Conservation (phyloP, 2,113 vertebrate species). For the Panthera tigris region DNA sequence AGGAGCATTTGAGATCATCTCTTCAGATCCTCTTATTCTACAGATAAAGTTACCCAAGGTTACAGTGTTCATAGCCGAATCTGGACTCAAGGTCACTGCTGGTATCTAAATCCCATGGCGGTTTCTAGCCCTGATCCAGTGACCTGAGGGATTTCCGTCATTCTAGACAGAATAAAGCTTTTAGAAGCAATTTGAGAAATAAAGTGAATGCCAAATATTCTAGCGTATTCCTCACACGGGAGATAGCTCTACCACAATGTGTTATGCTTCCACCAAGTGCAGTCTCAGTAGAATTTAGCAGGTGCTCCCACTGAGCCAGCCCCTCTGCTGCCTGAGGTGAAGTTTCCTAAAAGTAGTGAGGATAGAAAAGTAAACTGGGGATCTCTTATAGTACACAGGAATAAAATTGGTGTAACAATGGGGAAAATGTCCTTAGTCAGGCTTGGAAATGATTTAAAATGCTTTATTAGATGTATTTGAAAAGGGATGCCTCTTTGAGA, state of each 20-base stretch:
- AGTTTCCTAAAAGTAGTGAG: constrained; percentile 38
- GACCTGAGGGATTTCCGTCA: constrained; percentile 55
- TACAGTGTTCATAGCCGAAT: not conserved
- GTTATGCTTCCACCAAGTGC: constrained; percentile 27
- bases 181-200: constrained; percentile 73
- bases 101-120: constrained; percentile 48
- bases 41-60: constrained; percentile 61
- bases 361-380: not conserved
- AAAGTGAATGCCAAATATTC: constrained; percentile 53
- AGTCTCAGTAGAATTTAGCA: constrained; percentile 35
- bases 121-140: constrained; percentile 57
- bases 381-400: not conserved
- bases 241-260: constrained; percentile 16
- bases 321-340: not conserved
- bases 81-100: constrained; percentile 57
- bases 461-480: not conserved
- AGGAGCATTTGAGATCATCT: constrained; percentile 45
- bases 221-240: not conserved
- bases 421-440: not conserved
- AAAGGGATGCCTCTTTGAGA: not conserved
- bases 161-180: constrained; percentile 65
- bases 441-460: constrained; percentile 25
- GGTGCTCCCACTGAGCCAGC: not conserved
- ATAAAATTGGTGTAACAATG: not conserved
- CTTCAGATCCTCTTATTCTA: constrained; percentile 51